A percentile compares a stretch with the other conserved stretches of the same genome.
phyloP scores from a whole-genome alignment of 2,888 invertebrate species.

The Tipula confusa region DNA sequence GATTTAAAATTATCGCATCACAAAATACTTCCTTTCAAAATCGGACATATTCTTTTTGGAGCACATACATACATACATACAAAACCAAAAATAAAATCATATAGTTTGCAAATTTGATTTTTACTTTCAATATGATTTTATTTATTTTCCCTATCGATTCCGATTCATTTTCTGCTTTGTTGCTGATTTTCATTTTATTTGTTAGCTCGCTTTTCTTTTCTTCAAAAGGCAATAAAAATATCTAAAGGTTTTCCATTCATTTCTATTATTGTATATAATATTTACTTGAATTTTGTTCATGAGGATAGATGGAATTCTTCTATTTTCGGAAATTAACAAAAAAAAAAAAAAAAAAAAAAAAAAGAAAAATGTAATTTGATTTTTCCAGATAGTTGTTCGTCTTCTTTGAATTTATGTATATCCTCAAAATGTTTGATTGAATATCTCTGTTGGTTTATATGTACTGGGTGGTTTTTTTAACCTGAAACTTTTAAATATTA shows the following conservation, averaged over 20 bases:
- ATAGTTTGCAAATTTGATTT: conserved; percentile 20
- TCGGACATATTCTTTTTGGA: not conserved
- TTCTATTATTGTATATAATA: not conserved
- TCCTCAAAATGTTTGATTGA: not conserved
- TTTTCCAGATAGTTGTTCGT: not conserved
- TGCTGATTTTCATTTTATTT: not conserved
- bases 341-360: not conserved
- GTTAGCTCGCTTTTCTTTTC: not conserved
- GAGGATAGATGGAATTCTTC: not conserved
- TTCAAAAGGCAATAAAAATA: not conserved
- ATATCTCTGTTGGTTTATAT: not conserved
- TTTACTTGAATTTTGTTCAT: not conserved
- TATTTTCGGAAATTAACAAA: not conserved
- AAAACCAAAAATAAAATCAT: not conserved
- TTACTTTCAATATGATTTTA: not conserved
- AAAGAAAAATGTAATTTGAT: not conserved
- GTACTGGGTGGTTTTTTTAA: no score
- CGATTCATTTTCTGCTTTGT: not conserved
- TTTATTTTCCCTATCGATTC: conserved; percentile 3
- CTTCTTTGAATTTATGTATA: not conserved
- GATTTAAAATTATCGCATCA: no score
- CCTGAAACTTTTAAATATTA: no score
- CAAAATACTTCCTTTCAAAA: not conserved
- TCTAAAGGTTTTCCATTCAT: not conserved
- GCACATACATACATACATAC: no score